Conservation (phyloP, 2,113 vertebrate genomes). For the Sander vitreus region DNA sequence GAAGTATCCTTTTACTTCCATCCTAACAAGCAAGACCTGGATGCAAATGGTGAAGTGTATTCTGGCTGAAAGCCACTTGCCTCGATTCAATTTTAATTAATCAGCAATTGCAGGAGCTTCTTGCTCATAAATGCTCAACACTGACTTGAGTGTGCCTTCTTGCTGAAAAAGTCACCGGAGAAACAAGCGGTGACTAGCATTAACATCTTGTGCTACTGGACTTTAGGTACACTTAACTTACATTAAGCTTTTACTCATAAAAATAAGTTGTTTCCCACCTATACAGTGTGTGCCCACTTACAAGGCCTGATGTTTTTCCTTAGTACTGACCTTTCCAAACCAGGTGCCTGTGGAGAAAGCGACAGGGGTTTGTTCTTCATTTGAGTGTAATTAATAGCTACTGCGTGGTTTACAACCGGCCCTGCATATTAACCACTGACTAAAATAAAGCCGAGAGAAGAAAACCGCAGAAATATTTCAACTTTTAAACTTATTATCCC, state of each 20-base stretch:
- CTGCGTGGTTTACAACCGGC: neutral
- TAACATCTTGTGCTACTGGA: neutral
- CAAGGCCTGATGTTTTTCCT: neutral
- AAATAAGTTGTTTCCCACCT: neutral
- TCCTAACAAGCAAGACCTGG: neutral
- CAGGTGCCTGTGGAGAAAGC: slow-evolving; percentile 25
- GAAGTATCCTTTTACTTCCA: neutral
- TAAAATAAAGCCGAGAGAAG: slow-evolving; percentile 3
- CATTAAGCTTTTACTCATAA: too few relatives aligned
- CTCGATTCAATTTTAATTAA: slow-evolving; percentile 16
- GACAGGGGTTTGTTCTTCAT: slow-evolving; percentile 18
- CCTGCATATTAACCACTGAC: slow-evolving; percentile 5
- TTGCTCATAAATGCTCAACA: neutral
- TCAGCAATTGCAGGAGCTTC: neutral
- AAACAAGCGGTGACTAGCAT: neutral
- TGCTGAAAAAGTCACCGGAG: neutral
- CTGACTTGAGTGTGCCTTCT: neutral
- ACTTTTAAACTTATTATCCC: neutral
- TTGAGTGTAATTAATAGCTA: slow-evolving; percentile 30
- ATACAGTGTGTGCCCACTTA: neutral
- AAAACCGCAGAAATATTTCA: neutral
- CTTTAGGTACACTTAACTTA: neutral
- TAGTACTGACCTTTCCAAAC: slow-evolving; percentile 42
- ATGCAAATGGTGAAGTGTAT: neutral
- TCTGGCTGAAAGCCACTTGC: slow-evolving; percentile 10